Evolutionary conservation across 2,888 invertebrate species (phyloP).

Genomic region (Megastigmus dorsalis): DNA sequence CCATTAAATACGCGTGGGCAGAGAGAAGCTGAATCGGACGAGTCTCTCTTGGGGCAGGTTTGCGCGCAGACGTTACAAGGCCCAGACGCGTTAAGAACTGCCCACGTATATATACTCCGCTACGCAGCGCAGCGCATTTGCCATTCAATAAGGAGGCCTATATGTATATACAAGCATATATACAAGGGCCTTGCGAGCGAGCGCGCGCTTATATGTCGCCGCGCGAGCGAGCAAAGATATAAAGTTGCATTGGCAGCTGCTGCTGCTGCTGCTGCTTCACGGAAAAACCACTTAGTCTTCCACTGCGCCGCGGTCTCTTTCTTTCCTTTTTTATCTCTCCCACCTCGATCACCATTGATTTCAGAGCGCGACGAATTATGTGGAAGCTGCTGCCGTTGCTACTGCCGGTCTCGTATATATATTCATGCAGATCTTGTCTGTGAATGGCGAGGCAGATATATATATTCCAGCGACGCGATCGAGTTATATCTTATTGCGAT

Average conservation of each 20-base stretch:
- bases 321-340: neutral
- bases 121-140: neutral
- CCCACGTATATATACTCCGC: constrained; percentile 23
- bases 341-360: too few relatives aligned
- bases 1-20: neutral
- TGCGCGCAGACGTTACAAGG: neutral
- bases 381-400: neutral
- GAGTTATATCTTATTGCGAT: too few relatives aligned
- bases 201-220: too few relatives aligned
- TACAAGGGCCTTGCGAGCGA: neutral
- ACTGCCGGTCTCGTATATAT: constrained; percentile 5
- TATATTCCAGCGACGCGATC: too few relatives aligned
- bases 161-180: neutral
- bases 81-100: constrained; percentile 13
- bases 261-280: too few relatives aligned
- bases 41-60: neutral
- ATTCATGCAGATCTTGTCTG: constrained; percentile 7
- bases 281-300: too few relatives aligned
- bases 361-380: constrained; percentile 17
- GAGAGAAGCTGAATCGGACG: neutral
- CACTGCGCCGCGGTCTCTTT: too few relatives aligned
- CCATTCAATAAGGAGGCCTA: constrained; percentile 3
- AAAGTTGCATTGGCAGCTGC: constrained; percentile 10
- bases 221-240: too few relatives aligned
- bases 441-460: neutral